These are phyloP conservation scores for Melanophora roralis DNA, from an alignment of 2,888 invertebrate species.

Conservation along the genomic window DNA sequence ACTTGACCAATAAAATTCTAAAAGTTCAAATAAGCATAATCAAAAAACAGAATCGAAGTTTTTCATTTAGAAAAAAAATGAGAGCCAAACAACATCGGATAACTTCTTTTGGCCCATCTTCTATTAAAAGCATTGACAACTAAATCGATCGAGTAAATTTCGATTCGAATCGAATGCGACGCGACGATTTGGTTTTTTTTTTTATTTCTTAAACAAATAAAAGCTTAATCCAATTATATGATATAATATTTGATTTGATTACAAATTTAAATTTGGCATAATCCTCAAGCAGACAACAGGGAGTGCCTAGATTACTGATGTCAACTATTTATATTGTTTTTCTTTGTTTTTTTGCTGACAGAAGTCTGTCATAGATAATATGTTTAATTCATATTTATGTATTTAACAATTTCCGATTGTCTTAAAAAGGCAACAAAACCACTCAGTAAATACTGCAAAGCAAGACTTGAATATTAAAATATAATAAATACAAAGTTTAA, in stretches of 20 bases:
- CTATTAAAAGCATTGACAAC: too few relatives aligned
- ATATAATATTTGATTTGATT: background rate
- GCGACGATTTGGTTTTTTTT: too few relatives aligned
- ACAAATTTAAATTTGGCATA: background rate
- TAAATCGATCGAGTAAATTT: too few relatives aligned
- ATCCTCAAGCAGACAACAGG: background rate
- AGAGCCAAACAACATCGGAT: too few relatives aligned
- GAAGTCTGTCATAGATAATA: background rate
- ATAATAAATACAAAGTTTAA: background rate
- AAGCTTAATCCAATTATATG: too few relatives aligned
- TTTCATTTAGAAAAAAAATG: too few relatives aligned
- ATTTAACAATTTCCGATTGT: constrained; percentile 42
- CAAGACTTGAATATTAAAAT: constrained; percentile 49
- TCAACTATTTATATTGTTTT: background rate
- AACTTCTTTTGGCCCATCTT: too few relatives aligned
- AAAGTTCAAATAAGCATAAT: too few relatives aligned
- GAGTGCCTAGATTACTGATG: constrained; percentile 27
- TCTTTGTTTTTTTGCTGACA: background rate
- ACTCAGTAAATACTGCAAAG: constrained; percentile 5
- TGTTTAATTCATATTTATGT: background rate
- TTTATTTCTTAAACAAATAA: too few relatives aligned
- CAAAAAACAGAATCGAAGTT: too few relatives aligned
- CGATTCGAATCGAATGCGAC: too few relatives aligned
- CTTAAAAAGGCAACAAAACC: constrained; percentile 5
- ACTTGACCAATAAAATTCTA: too few relatives aligned